Evolutionary conservation across 1,140 invertebrate genomes (phyloP).

Genomic region (Calephelis virginiensis): DNA sequence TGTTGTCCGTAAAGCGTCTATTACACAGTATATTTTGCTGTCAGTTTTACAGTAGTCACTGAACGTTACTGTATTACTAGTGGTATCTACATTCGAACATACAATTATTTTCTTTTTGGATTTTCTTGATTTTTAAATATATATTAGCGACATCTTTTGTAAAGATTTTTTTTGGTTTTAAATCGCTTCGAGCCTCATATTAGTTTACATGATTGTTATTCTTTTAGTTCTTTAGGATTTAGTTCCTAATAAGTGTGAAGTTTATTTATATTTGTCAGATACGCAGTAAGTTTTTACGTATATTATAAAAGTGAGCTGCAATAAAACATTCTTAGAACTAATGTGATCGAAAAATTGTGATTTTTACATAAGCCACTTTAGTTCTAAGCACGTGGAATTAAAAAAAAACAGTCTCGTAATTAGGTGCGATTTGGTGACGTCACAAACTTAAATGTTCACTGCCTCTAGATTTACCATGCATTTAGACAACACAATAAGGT

Average conservation of each 20-base stretch:
- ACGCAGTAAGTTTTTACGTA: neutral
- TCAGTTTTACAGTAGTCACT: too few relatives aligned
- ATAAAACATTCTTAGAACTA: neutral
- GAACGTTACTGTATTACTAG: too few relatives aligned
- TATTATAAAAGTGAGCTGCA: neutral
- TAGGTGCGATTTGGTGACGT: conserved; percentile 10
- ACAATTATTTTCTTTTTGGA: too few relatives aligned
- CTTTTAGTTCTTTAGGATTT: conserved; percentile 32
- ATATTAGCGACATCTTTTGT: too few relatives aligned
- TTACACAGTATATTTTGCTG: too few relatives aligned
- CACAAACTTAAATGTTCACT: conserved; percentile 36
- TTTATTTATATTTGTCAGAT: conserved; percentile 30
- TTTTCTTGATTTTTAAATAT: too few relatives aligned
- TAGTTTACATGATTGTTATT: conserved; percentile 31
- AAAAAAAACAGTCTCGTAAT: too few relatives aligned
- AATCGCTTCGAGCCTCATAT: conserved; percentile 30
- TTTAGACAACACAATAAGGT: conserved; percentile 35
- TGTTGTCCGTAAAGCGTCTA: too few relatives aligned
- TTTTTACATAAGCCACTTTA: too few relatives aligned
- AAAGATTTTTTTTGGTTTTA: neutral
- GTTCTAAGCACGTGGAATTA: too few relatives aligned
- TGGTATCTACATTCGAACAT: too few relatives aligned
- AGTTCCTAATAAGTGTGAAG: conserved; percentile 35
- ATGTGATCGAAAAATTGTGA: too few relatives aligned
- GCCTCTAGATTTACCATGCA: conserved; percentile 41